Base-by-base conservation (phyloP, 2,888 invertebrate species). In the Coecobrya sp. region DNA sequence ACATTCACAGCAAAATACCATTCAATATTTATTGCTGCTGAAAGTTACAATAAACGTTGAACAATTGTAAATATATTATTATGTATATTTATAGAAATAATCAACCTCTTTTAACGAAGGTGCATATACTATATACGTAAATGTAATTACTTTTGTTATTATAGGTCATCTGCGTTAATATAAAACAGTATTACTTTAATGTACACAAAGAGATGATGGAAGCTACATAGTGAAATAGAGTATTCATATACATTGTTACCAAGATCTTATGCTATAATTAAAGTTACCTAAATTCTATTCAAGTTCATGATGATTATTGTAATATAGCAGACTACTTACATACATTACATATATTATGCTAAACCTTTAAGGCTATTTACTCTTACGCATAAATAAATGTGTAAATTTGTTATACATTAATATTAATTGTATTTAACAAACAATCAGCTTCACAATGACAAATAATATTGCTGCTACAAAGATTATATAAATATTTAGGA, bases 31-130 rank as follows among this genome's bases (percentile, higher is more conserved):
- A 90, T 59, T 88, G 92, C 89, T 92, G 92, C 92, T 92, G 92
- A 68, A 79, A 86, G 92, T 76, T 92, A 92, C 92, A 92, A 92
- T 92, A 92, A 91, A 92, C 85, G 45, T 86, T 76, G 62, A 88
- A 76, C 8, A 42, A 65, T 13, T 92, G 92, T 92, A 91, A 52
- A 85, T 90, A 79, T 22, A 7, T n/a, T 52, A 79, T 30, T 36
- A 76, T 27, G 59, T 81, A 36, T 36, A 70, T 76, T 36, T 22
- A 62, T 62, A 19, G 4, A 52, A 19, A 42, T 19, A 8, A 76
- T 13, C n/a, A 55, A 55, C 25, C 70, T 70, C 5, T 0, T 68
- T 0, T 68, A 11, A 30, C 10, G 22, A 73, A 42, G 52, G 49
- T 79, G 45, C 52, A 79, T 52, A 27, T 52, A 27, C 11, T 42